phyloP scores from a whole-genome alignment of 2,797 vertebrate species.

The Catostomus latipinnis region DNA sequence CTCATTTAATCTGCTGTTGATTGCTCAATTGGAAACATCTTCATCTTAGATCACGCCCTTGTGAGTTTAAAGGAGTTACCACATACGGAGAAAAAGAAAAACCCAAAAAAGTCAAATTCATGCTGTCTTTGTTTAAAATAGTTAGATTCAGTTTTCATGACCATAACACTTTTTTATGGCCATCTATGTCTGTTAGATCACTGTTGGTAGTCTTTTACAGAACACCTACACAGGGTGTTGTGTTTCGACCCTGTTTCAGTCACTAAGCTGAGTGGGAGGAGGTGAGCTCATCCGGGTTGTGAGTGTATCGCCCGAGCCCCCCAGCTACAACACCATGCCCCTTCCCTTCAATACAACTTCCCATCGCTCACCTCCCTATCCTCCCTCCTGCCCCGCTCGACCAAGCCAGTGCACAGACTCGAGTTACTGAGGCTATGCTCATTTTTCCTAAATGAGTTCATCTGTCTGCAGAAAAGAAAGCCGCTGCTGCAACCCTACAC shows the following conservation, averaged over 20 bases:
- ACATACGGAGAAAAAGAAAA: background rate
- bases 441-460: slow-evolving; percentile 81
- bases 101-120: slow-evolving; percentile 21
- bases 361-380: slow-evolving; percentile 12
- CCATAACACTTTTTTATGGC: slow-evolving; percentile 26
- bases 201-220: slow-evolving; percentile 47
- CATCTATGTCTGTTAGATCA: background rate
- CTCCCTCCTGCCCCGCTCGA: slow-evolving; percentile 56
- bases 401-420: slow-evolving; percentile 70
- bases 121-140: slow-evolving; percentile 2
- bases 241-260: slow-evolving; percentile 43
- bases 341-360: slow-evolving; percentile 36
- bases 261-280: slow-evolving; percentile 31
- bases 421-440: slow-evolving; percentile 77
- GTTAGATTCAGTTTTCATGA: slow-evolving; percentile 40
- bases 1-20: too few relatives aligned
- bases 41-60: too few relatives aligned
- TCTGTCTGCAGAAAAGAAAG: slow-evolving; percentile 82
- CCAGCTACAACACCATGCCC: slow-evolving; percentile 53
- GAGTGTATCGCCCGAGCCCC: slow-evolving; percentile 55
- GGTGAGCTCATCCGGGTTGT: slow-evolving; percentile 57
- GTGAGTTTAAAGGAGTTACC: too few relatives aligned
- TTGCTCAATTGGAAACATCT: too few relatives aligned
- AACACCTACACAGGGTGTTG: slow-evolving; percentile 20
- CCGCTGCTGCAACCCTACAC: slow-evolving; percentile 82